Conservation (phyloP, 2,888 invertebrate species). For the Dorcus hopei region DNA sequence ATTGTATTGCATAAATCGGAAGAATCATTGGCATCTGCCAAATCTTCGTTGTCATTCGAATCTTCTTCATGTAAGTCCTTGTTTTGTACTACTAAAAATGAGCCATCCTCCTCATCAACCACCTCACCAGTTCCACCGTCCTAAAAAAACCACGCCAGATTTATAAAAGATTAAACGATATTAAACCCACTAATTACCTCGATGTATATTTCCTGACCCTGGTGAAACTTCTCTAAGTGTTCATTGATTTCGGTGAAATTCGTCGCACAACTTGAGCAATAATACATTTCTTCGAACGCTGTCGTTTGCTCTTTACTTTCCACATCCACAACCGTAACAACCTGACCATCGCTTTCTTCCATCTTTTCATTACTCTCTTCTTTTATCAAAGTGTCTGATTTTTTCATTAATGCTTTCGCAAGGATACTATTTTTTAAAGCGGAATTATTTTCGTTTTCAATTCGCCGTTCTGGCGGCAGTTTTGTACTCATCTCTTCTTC, state of each 20-base stretch:
- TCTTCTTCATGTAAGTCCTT: conserved; percentile 12
- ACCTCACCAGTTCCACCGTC: conserved; percentile 19
- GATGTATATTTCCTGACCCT: conserved; percentile 65
- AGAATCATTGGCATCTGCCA: conserved; percentile 18
- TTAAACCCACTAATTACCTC: conserved; percentile 49
- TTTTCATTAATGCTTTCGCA: conserved; percentile 12
- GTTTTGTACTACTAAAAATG: conserved; percentile 16
- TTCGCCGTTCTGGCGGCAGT: conserved; percentile 15
- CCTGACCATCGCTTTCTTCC: conserved; percentile 17
- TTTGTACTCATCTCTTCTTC: conserved; percentile 6
- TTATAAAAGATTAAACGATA: too few relatives aligned
- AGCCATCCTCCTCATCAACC: conserved; percentile 6
- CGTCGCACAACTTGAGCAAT: conserved; percentile 64
- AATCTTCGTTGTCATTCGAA: conserved; percentile 10
- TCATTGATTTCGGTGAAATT: conserved; percentile 63
- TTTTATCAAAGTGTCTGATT: background rate
- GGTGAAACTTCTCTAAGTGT: conserved; percentile 64
- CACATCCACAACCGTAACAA: conserved; percentile 17
- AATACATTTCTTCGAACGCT: conserved; percentile 52
- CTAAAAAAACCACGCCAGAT: background rate
- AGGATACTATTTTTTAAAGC: conserved; percentile 8
- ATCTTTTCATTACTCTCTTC: conserved; percentile 19
- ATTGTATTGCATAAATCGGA: conserved; percentile 41
- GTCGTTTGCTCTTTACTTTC: conserved; percentile 24
- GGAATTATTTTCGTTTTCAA: conserved; percentile 1